phyloP scores from a whole-genome alignment of 2,797 vertebrate genomes.

The Threskiornis aethiopicus region DNA sequence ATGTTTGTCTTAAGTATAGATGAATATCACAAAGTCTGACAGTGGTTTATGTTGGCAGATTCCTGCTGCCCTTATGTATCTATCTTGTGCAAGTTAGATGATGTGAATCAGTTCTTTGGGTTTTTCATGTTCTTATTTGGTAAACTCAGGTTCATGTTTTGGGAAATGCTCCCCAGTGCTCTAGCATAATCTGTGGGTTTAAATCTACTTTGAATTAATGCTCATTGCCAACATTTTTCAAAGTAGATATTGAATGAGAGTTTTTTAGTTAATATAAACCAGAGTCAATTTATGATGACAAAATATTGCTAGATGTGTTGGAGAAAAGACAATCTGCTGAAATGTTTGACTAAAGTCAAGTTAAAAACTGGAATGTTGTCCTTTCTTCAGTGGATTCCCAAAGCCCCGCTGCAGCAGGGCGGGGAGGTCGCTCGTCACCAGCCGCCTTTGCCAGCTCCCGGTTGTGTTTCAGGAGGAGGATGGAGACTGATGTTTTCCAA shows the following conservation, averaged over 20 bases:
- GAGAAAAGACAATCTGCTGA: not conserved
- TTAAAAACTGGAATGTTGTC: not conserved
- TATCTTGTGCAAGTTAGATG: not conserved
- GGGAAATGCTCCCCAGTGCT: not conserved
- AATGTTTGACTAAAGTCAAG: not conserved
- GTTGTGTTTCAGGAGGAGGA: not conserved
- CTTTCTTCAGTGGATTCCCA: not conserved
- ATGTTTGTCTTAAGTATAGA: not conserved
- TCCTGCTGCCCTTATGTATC: fast-evolving
- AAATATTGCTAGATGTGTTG: not conserved
- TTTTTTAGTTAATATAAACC: not conserved
- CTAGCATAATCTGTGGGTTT: not conserved
- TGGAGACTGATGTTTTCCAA: not conserved
- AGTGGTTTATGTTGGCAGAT: not conserved
- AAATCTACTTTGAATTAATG: not conserved
- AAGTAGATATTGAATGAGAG: not conserved
- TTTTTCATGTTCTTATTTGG: constrained; percentile 28
- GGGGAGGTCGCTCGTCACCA: not conserved
- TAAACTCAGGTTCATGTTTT: not conserved
- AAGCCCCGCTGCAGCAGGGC: not conserved
- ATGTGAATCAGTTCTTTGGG: not conserved
- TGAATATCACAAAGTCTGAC: not conserved
- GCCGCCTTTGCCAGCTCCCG: not conserved
- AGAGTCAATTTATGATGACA: not conserved
- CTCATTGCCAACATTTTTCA: not conserved